Evolutionary conservation across 1,140 invertebrate genomes (phyloP), one percentile per base, ranked within the genome.

Genomic region (Cydia amplana): DNA sequence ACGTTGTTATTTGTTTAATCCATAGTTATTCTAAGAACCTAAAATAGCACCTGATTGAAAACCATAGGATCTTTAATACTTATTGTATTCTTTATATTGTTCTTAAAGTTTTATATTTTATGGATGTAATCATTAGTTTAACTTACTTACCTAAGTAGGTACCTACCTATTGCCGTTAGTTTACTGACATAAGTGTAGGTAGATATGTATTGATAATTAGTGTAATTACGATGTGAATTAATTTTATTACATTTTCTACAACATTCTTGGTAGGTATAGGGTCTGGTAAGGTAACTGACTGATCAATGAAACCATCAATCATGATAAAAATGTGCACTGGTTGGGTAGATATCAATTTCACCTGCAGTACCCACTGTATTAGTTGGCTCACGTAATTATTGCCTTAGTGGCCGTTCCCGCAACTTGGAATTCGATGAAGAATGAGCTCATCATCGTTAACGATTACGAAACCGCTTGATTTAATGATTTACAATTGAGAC

Each of bases 381-480:
- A 28, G 12, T 18, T 70, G 5, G 28, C n/a, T 70, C 65, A 36
- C 28, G 65, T 70, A 70, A 70, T 70, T 70, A 70, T 70, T 70
- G 16, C 65, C 32, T 70, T 16, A n/a, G 28, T 40, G 18, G 36
- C 20, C 32, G 14, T 70, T 40, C 65, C 18, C 32, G 32, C n/a
- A 43, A 43, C 32, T 43, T 10, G 4, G n/a, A 36, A 70, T 32
- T 36, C 28, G 28, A 70, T 36, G 36, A 70, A 70, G 65, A 70
- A 70, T 70, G 12, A 70, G 65, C 32, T 70, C 65, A 40, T 70
- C 32, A 43, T 40, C 36, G 28, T 70, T 70, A 70, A 20, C 16
- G n/a, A 40, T 70, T 70, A 36, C 32, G 65, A 36, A 67, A 32
- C 14, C 25, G 5, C 32, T 70, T n/a, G 16, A 70, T 18, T 40